Conservation (phyloP, 2,113 vertebrate species). For the Phoxinus phoxinus region DNA sequence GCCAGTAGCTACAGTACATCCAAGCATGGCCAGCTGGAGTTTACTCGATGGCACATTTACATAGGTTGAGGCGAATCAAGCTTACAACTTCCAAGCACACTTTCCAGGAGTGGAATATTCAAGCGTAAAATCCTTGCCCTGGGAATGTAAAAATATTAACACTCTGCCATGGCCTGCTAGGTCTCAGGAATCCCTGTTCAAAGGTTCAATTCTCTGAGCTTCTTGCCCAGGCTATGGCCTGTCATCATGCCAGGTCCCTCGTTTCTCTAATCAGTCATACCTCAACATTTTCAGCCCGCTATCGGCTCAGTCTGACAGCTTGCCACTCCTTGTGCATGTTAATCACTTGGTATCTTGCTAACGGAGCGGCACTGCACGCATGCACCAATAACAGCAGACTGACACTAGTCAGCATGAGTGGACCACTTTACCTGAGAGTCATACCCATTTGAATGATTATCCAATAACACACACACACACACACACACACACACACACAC, state of each 20-base stretch:
- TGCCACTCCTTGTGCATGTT: conserved; percentile 12
- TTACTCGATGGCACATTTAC: neutral
- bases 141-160: conserved; percentile 34
- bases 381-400: neutral
- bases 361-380: neutral
- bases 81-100: neutral
- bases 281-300: conserved; percentile 8
- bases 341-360: neutral
- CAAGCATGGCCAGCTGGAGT: neutral
- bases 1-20: neutral
- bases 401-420: conserved; percentile 21
- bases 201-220: conserved; percentile 31
- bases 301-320: neutral
- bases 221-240: conserved; percentile 13
- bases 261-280: conserved; percentile 38
- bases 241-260: conserved; percentile 31
- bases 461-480: too few species aligned
- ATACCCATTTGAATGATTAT: neutral
- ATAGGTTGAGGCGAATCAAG: neutral
- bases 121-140: conserved; percentile 31
- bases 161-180: conserved; percentile 10
- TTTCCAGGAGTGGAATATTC: conserved; percentile 31
- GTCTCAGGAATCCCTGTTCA: conserved; percentile 15
- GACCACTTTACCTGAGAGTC: conserved; percentile 2
- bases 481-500: too few species aligned